phyloP scores from a whole-genome alignment of 2,888 invertebrate genomes.

The Gisinianus flammeolus region DNA sequence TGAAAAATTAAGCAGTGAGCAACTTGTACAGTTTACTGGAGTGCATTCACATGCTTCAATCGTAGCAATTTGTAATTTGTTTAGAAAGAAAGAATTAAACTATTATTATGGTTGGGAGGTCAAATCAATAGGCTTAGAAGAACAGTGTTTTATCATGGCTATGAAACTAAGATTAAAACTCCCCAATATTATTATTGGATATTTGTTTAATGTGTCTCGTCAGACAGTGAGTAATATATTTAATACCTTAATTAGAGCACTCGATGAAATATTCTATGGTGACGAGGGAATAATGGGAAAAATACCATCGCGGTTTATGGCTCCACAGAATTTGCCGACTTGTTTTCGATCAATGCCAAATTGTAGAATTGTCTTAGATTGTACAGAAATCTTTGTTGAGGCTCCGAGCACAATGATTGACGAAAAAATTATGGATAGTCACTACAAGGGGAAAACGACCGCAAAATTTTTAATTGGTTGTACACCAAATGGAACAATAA shows the following conservation, averaged over 20 bases:
- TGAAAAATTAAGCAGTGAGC: too few species aligned
- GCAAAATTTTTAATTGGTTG: constrained; percentile 57
- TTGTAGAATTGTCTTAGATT: constrained; percentile 6
- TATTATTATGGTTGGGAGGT: neutral
- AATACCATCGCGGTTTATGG: neutral
- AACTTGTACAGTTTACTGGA: too few species aligned
- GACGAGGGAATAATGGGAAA: neutral
- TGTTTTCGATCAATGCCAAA: neutral
- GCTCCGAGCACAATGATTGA: neutral
- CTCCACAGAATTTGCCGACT: neutral
- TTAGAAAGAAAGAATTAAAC: neutral
- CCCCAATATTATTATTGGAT: neutral
- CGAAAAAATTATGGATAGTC: neutral
- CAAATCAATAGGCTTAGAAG: neutral
- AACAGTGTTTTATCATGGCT: neutral
- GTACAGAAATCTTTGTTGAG: constrained; percentile 3
- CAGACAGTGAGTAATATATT: neutral
- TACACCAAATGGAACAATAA: constrained; percentile 59
- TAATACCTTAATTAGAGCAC: neutral
- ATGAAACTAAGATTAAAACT: constrained; percentile 2
- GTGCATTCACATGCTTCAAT: too few species aligned
- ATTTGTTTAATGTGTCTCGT: neutral
- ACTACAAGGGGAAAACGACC: neutral
- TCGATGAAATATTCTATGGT: neutral
- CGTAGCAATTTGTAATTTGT: neutral